These are phyloP conservation scores for Torymus aiolomorphi DNA, from an alignment of 2,888 invertebrate genomes.

Conservation along the genomic window DNA sequence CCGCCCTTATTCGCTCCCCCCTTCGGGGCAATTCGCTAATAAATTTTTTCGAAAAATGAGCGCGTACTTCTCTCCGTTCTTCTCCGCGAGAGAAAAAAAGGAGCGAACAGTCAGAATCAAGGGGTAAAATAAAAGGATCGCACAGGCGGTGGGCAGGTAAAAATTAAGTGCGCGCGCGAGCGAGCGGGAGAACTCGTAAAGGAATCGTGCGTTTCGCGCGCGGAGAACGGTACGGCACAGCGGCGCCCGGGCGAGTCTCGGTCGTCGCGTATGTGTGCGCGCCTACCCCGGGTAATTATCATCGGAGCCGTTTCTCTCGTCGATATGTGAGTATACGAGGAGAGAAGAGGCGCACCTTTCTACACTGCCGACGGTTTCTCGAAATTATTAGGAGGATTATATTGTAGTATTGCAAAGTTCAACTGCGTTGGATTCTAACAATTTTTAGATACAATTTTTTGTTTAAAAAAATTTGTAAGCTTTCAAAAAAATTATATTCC, in stretches of 20 bases:
- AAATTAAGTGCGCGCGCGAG: slow-evolving; percentile 34
- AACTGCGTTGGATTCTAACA: too few relatives aligned
- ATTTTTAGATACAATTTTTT: too few relatives aligned
- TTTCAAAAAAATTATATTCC: too few relatives aligned
- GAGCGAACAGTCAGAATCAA: not conserved
- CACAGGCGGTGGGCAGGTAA: slow-evolving; percentile 2
- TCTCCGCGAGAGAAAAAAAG: slow-evolving; percentile 1
- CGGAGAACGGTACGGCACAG: slow-evolving; percentile 15
- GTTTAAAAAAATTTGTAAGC: too few relatives aligned
- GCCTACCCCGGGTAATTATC: slow-evolving; percentile 38
- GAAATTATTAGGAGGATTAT: too few relatives aligned
- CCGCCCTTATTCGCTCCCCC: not conserved
- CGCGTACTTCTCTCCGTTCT: not conserved
- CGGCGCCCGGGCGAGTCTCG: slow-evolving; percentile 19
- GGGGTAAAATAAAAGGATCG: slow-evolving; percentile 5
- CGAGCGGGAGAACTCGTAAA: slow-evolving; percentile 26
- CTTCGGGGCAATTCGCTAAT: slow-evolving; percentile 1
- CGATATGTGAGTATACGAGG: slow-evolving; percentile 21
- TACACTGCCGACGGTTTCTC: not conserved
- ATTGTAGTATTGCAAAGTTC: too few relatives aligned
- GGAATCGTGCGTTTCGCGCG: slow-evolving; percentile 10
- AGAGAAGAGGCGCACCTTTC: slow-evolving; percentile 14
- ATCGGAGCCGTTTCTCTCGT: slow-evolving; percentile 9
- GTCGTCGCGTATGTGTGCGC: too few relatives aligned
- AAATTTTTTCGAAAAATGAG: slow-evolving; percentile 1